phyloP scores from a whole-genome alignment of 2,797 vertebrate genomes.

The Dendrocincla tyrannina region DNA sequence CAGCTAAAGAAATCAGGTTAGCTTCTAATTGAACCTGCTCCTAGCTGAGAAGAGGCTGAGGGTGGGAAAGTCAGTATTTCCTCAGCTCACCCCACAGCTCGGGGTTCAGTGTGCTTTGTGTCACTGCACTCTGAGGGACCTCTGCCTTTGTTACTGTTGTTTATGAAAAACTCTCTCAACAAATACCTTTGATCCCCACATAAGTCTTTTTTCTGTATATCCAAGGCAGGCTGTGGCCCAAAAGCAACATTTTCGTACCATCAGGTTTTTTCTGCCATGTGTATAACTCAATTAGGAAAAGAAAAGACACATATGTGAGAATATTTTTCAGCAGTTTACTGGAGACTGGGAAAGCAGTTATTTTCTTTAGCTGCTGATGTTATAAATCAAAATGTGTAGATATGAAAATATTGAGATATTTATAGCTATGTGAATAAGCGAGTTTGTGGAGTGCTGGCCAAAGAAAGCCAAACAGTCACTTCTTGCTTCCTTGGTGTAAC shows the following conservation, averaged over 20 bases:
- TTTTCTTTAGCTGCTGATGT: slow-evolving; percentile 35
- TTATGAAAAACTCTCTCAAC: not conserved
- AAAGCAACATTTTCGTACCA: not conserved
- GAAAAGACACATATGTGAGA: not conserved
- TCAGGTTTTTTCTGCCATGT: not conserved
- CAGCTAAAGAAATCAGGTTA: not conserved
- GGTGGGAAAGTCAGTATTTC: not conserved
- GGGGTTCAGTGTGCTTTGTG: not conserved
- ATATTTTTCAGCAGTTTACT: not conserved
- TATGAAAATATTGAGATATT: slow-evolving; percentile 42
- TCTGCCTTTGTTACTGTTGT: not conserved
- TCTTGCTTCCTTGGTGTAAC: not conserved
- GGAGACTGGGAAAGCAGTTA: not conserved
- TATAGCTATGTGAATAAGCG: not conserved
- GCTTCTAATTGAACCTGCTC: not conserved
- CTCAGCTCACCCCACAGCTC: not conserved
- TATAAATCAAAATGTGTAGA: slow-evolving; percentile 21
- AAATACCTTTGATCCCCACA: not conserved
- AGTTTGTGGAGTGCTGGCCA: not conserved
- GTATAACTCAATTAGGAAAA: not conserved
- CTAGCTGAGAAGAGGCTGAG: not conserved
- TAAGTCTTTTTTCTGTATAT: not conserved
- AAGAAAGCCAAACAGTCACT: not conserved
- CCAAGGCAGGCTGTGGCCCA: not conserved
- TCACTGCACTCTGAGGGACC: not conserved